These are phyloP conservation scores for Glaucopsyche alexis DNA, from an alignment of 2,888 invertebrate genomes.

Conservation along the genomic window DNA sequence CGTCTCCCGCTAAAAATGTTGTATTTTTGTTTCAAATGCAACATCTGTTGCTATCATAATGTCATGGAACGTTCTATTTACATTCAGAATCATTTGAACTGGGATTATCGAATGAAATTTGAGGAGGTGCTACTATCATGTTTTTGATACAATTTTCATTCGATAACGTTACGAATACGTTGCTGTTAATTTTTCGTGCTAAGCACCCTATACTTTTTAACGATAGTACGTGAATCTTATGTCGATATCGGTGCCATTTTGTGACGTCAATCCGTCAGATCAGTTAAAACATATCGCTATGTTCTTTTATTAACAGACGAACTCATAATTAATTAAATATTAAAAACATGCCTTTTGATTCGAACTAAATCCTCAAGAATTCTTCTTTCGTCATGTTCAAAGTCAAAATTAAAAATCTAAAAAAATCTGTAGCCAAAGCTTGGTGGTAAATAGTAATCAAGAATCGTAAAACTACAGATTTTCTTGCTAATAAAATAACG, in stretches of 20 bases:
- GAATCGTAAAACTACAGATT: neutral
- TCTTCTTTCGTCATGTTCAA: neutral
- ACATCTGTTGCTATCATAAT: conserved; percentile 42
- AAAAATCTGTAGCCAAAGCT: neutral
- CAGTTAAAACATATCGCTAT: conserved; percentile 18
- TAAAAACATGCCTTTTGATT: neutral
- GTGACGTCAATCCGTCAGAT: conserved; percentile 7
- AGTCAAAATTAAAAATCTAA: neutral
- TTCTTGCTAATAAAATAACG: neutral
- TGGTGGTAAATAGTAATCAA: neutral
- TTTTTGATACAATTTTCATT: too few species aligned
- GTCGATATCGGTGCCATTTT: neutral
- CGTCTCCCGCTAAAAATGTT: conserved; percentile 49
- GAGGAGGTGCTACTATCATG: too few species aligned
- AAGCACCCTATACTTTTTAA: neutral
- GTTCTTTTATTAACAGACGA: neutral
- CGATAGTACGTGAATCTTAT: neutral
- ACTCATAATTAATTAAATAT: too few species aligned
- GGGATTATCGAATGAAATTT: too few species aligned
- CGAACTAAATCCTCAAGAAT: neutral
- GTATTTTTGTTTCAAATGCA: conserved; percentile 43
- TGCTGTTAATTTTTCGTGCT: too few species aligned
- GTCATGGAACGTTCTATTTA: conserved; percentile 39
- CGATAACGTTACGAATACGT: too few species aligned
- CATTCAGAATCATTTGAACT: neutral